These are phyloP conservation scores for Nothobranchius furzeri DNA, from an alignment of 2,113 vertebrate species.

Conservation along the genomic window DNA sequence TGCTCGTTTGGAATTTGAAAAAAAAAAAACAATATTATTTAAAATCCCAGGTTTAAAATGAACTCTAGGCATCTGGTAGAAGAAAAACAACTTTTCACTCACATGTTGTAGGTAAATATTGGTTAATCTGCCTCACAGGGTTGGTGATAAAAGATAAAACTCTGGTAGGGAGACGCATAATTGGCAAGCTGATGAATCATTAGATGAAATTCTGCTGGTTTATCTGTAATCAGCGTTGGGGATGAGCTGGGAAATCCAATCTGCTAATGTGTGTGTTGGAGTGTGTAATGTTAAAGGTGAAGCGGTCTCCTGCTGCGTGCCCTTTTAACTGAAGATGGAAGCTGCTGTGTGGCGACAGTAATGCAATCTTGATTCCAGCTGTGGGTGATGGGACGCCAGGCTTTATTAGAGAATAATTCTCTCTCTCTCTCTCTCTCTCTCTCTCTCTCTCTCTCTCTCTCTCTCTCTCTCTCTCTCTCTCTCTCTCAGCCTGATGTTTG, in stretches of 20 bases:
- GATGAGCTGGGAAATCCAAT: conserved; percentile 69
- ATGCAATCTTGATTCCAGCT: conserved; percentile 35
- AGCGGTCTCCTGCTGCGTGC: conserved; percentile 55
- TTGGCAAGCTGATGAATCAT: conserved; percentile 47
- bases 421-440: conserved; percentile 21
- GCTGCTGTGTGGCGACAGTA: conserved; percentile 32
- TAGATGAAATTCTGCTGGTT: conserved; percentile 43
- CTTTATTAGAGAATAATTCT: conserved; percentile 65
- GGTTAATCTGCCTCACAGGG: conserved; percentile 12
- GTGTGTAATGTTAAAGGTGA: conserved; percentile 68
- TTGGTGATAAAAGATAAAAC: conserved; percentile 10
- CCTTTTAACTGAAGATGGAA: conserved; percentile 59
- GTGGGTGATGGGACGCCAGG: conserved; percentile 31
- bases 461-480: conserved; percentile 8
- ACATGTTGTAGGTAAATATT: background rate
- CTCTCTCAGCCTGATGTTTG: conserved; percentile 32
- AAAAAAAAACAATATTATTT: conserved; percentile 9
- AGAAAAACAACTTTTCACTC: conserved; percentile 18
- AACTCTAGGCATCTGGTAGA: conserved; percentile 35
- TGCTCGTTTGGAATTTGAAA: no score
- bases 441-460: conserved; percentile 8
- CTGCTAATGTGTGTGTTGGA: conserved; percentile 70
- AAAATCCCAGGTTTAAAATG: conserved; percentile 25
- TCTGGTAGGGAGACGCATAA: conserved; percentile 31
- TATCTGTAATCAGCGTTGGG: conserved; percentile 60